A percentile compares a stretch with the other conserved stretches of the same genome.
phyloP scores from a whole-genome alignment of 2,888 invertebrate genomes.

The Acanthopleura granulata region DNA sequence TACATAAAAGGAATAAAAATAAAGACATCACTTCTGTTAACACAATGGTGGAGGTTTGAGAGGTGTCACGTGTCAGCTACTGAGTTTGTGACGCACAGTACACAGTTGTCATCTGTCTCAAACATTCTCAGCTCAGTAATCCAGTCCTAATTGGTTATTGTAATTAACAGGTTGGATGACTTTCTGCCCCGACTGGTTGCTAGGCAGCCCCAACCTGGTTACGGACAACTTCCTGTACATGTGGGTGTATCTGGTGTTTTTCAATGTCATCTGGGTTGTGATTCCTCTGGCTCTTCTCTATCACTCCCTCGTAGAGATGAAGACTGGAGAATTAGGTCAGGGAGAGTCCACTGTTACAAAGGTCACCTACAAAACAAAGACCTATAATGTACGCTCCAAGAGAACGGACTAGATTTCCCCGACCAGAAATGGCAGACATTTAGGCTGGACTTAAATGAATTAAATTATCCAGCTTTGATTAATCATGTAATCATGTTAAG shows the following conservation, averaged over 20 bases:
- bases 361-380: not conserved
- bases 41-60: too few relatives aligned
- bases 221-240: slow-evolving; percentile 58
- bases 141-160: too few relatives aligned
- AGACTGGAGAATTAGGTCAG: not conserved
- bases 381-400: not conserved
- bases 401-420: not conserved
- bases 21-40: too few relatives aligned
- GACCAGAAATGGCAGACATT: too few relatives aligned
- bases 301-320: slow-evolving; percentile 56
- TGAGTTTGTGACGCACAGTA: too few relatives aligned
- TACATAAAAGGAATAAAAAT: too few relatives aligned
- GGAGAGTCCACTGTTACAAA: not conserved
- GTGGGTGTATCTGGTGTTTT: slow-evolving; percentile 66
- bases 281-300: slow-evolving; percentile 55
- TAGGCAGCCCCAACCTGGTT: slow-evolving; percentile 54
- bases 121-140: too few relatives aligned
- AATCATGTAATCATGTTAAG: too few relatives aligned
- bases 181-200: slow-evolving; percentile 64
- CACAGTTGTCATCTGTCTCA: too few relatives aligned
- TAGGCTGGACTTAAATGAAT: too few relatives aligned
- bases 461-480: too few relatives aligned
- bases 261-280: slow-evolving; percentile 66
- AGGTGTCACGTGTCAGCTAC: too few relatives aligned
- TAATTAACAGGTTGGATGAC: slow-evolving; percentile 64